phyloP scores from a whole-genome alignment of 2,113 vertebrate genomes.

The Coturnix japonica region DNA sequence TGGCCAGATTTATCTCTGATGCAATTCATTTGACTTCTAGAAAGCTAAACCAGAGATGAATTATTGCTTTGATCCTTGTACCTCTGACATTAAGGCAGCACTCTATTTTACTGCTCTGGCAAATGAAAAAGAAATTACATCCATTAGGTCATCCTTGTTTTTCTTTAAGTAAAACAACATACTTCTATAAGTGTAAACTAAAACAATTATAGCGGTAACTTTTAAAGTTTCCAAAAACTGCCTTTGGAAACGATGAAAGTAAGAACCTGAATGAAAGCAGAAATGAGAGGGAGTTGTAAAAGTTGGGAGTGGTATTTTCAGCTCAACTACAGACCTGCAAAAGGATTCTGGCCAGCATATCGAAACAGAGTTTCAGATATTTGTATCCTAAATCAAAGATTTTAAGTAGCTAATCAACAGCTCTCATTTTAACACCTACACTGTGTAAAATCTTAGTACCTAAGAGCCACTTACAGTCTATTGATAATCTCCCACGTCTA shows the following conservation, averaged over 20 bases:
- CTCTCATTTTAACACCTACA: not conserved
- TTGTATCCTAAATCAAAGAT: not conserved
- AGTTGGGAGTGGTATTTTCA: not conserved
- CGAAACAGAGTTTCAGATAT: not conserved
- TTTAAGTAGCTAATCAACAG: not conserved
- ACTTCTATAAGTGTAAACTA: not conserved
- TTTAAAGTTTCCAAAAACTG: not conserved
- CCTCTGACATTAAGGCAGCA: not conserved
- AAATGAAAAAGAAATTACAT: not conserved
- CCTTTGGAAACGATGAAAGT: not conserved
- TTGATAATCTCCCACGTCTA: not conserved
- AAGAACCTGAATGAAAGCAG: not conserved
- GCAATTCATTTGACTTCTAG: not conserved
- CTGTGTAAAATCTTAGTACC: not conserved
- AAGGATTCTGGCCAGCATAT: not conserved
- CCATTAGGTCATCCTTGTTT: not conserved
- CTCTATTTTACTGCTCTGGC: not conserved
- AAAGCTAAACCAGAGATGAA: not conserved
- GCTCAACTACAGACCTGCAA: not conserved
- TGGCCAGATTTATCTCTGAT: not conserved
- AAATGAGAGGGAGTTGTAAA: not conserved
- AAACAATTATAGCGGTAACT: not conserved
- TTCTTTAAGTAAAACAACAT: not conserved
- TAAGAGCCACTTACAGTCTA: not conserved
- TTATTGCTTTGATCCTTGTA: not conserved